phyloP scores from a whole-genome alignment of 2,888 invertebrate genomes.

The Cremastobaeus sp. region DNA sequence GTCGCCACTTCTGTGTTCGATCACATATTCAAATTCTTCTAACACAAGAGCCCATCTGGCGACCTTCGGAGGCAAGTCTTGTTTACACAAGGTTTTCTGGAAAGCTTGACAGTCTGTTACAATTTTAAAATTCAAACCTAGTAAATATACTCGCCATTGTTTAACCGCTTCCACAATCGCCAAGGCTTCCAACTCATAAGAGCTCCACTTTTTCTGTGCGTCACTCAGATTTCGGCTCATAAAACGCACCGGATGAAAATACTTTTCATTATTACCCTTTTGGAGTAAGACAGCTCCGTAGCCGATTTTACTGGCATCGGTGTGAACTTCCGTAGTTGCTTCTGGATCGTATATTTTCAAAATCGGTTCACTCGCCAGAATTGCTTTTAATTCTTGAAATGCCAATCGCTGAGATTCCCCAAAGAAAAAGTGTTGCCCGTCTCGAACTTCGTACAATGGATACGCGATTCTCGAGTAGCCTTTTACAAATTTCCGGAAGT shows the following conservation, averaged over 20 bases:
- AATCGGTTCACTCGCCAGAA: slow-evolving; percentile 39
- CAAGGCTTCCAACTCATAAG: too few species aligned
- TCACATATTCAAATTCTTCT: background rate
- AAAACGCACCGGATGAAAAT: too few species aligned
- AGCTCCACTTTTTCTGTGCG: too few species aligned
- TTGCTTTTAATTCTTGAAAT: slow-evolving; percentile 36
- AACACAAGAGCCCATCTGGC: slow-evolving; percentile 23
- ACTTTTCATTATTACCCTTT: too few species aligned
- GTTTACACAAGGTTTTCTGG: slow-evolving; percentile 24
- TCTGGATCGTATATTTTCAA: slow-evolving; percentile 47
- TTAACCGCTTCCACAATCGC: too few species aligned
- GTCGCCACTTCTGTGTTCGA: background rate
- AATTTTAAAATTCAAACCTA: too few species aligned
- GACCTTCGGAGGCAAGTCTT: slow-evolving; percentile 14
- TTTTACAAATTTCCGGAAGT: slow-evolving; percentile 69
- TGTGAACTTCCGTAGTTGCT: slow-evolving; percentile 36
- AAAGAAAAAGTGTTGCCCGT: background rate
- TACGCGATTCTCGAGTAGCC: slow-evolving; percentile 3
- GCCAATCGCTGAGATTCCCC: slow-evolving; percentile 4
- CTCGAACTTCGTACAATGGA: background rate
- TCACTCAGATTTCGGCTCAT: too few species aligned
- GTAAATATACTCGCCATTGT: too few species aligned
- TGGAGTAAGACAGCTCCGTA: too few species aligned
- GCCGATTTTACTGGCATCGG: too few species aligned
- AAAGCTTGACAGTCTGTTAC: slow-evolving; percentile 52